These are phyloP conservation scores for Conistra vaccinii DNA, from an alignment of 2,888 invertebrate genomes.

Conservation along the genomic window DNA sequence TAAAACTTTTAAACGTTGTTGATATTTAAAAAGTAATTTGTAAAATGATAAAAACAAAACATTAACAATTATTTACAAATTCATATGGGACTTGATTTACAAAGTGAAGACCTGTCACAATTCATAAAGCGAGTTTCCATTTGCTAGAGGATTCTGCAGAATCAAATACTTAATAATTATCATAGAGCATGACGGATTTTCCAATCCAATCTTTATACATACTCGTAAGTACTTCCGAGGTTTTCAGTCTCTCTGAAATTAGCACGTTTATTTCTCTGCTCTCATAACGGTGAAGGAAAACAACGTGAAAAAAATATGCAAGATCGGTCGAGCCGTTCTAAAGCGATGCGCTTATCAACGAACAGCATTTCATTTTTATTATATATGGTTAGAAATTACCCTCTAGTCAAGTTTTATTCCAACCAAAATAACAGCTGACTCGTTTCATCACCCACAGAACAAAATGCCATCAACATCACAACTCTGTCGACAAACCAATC, in stretches of 20 bases:
- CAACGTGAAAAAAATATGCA: too few relatives aligned
- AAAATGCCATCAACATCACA: constrained; percentile 9
- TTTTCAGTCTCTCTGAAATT: not conserved
- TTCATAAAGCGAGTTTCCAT: constrained; percentile 12
- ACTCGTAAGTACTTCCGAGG: not conserved
- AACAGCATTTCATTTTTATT: too few relatives aligned
- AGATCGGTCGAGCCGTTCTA: too few relatives aligned
- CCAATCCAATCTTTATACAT: constrained; percentile 15
- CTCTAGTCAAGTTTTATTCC: not conserved
- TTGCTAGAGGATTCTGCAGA: constrained; percentile 12
- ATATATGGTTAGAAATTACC: not conserved
- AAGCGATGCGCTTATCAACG: too few relatives aligned
- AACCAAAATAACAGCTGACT: not conserved
- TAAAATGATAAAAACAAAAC: too few relatives aligned
- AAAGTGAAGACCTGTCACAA: constrained; percentile 14
- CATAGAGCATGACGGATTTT: constrained; percentile 3
- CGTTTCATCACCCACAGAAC: not conserved
- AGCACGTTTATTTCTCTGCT: not conserved
- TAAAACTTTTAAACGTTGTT: not conserved
- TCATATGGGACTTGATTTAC: not conserved
- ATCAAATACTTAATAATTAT: constrained; percentile 26
- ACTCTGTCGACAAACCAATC: constrained; percentile 13
- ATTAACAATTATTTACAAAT: too few relatives aligned
- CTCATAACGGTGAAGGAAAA: too few relatives aligned
- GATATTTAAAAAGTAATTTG: not conserved